Conservation (phyloP, 2,113 vertebrate species). For the Gadus macrocephalus region DNA sequence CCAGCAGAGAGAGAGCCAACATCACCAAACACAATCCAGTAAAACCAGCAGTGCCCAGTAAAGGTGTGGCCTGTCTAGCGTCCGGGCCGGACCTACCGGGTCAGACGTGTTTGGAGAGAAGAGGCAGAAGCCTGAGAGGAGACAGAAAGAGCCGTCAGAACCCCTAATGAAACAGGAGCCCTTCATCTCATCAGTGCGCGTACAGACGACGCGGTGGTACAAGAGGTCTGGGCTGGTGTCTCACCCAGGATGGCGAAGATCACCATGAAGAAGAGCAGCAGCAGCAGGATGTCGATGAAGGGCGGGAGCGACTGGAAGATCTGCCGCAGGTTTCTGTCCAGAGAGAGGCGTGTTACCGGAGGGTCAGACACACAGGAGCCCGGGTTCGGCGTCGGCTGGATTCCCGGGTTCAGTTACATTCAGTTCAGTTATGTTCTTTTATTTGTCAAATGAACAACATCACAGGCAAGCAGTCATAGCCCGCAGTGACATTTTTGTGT, state of each 20-base stretch:
- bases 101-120: slow-evolving; percentile 90
- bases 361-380: too few relatives aligned
- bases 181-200: too few relatives aligned
- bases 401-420: too few relatives aligned
- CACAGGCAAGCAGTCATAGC: too few relatives aligned
- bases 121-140: slow-evolving; percentile 85
- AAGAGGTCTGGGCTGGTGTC: slow-evolving; percentile 20
- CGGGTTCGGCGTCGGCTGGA: too few relatives aligned
- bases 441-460: too few relatives aligned
- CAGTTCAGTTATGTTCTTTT: too few relatives aligned
- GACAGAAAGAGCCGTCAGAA: slow-evolving; percentile 6
- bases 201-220: too few relatives aligned
- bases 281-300: slow-evolving; percentile 95
- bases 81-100: slow-evolving; percentile 76
- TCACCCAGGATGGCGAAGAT: slow-evolving; percentile 96
- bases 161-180: too few relatives aligned
- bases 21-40: slow-evolving; percentile 15
- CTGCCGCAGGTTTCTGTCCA: slow-evolving; percentile 90
- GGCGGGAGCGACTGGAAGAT: slow-evolving; percentile 98
- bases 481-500: too few relatives aligned
- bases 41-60: background rate
- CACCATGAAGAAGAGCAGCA: slow-evolving; percentile 98
- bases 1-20: slow-evolving; percentile 21
- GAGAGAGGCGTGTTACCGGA: slow-evolving; percentile 17
- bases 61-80: background rate